Conservation (phyloP, 2,113 vertebrate genomes). For the Spheniscus mendiculus region DNA sequence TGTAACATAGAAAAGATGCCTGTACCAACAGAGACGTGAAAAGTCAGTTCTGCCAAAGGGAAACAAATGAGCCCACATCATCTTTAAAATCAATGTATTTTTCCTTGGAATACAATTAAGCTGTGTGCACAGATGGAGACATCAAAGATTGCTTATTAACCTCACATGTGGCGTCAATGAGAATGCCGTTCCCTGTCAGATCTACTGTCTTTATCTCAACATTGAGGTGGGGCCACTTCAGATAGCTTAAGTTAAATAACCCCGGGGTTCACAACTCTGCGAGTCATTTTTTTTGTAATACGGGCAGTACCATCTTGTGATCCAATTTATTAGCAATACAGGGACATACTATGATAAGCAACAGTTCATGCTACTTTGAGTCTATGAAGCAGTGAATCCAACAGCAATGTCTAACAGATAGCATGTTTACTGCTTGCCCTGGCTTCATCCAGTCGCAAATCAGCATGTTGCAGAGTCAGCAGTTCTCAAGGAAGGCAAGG, state of each 20-base stretch:
- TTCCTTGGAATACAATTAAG: not conserved
- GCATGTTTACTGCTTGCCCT: not conserved
- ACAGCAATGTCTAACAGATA: not conserved
- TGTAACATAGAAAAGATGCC: not conserved
- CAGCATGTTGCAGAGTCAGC: not conserved
- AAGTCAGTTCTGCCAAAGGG: not conserved
- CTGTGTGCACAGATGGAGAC: not conserved
- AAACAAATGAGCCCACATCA: not conserved
- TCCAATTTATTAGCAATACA: not conserved
- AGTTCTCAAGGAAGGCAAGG: not conserved
- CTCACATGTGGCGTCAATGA: not conserved
- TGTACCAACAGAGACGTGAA: not conserved
- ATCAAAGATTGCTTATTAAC: not conserved
- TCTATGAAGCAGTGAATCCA: not conserved
- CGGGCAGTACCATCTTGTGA: not conserved
- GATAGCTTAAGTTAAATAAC: not conserved
- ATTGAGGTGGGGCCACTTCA: not conserved
- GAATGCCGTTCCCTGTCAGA: not conserved
- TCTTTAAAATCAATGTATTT: not conserved
- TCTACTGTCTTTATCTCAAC: not conserved
- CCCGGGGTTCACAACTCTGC: not conserved
- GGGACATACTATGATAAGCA: not conserved
- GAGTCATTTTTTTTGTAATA: not conserved
- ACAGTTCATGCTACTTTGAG: not conserved
- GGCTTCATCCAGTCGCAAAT: not conserved